phyloP scores from a whole-genome alignment of 30 jellyfish, hydroid and myxozoan species.

The Turritopsis rubra region DNA sequence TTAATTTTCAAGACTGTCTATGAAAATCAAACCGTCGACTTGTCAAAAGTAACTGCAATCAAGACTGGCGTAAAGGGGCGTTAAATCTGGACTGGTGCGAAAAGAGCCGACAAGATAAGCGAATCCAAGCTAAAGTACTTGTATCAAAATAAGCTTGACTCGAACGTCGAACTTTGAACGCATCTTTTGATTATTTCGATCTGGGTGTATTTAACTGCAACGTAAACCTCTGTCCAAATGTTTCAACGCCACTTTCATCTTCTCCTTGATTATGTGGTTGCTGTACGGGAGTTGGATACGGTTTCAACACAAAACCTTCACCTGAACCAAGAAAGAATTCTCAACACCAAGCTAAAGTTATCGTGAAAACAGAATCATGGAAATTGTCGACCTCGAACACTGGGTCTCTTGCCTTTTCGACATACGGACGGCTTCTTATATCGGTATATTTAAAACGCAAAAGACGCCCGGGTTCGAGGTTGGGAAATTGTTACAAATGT shows the following conservation, averaged over 20 bases:
- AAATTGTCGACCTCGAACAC: no score
- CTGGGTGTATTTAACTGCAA: constrained; percentile 35
- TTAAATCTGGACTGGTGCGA: not conserved
- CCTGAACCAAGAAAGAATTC: not conserved
- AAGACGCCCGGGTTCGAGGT: no score
- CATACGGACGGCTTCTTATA: no score
- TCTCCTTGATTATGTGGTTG: constrained; percentile 1
- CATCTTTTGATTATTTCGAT: constrained; percentile 18
- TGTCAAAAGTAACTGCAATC: no score
- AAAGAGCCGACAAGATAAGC: not conserved
- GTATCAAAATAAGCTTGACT: not conserved
- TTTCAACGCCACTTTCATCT: constrained; percentile 5
- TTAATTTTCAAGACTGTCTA: no score
- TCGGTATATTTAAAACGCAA: no score
- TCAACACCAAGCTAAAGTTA: not conserved
- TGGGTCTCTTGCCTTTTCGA: no score
- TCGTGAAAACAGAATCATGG: no score
- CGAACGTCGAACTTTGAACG: not conserved
- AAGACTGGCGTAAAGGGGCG: no score
- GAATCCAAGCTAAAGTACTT: not conserved
- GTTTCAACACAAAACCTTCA: constrained; percentile 33
- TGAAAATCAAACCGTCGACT: no score
- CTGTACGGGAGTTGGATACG: constrained; percentile 41
- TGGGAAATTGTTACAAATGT: no score
- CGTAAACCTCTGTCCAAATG: constrained; percentile 35